These are phyloP conservation scores for Drosophila ogumai DNA, from an alignment of 1,140 invertebrate species.

Conservation along the genomic window DNA sequence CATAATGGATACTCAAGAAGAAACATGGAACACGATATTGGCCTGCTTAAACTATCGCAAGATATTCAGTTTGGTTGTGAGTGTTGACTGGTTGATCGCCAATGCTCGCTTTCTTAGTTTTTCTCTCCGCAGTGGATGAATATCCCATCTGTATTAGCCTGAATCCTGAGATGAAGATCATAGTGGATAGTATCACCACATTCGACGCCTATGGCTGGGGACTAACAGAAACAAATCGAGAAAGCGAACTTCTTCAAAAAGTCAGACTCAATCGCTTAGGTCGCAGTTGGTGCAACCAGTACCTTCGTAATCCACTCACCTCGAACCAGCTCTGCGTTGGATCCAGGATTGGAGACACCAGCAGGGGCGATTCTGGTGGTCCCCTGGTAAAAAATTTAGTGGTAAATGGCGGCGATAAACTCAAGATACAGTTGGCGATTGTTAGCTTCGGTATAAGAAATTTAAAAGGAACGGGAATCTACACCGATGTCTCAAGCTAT, in stretches of 20 bases:
- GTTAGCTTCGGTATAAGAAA: neutral
- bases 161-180: accelerated
- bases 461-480: neutral
- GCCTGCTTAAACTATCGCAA: neutral
- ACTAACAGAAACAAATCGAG: accelerated
- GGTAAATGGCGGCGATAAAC: neutral
- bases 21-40: neutral
- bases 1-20: accelerated
- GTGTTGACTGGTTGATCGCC: neutral
- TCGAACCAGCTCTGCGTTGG: slow-evolving; percentile 5
- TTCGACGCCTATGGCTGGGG: slow-evolving; percentile 16
- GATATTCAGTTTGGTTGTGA: neutral
- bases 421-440: neutral
- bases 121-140: neutral
- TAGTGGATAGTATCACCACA: accelerated
- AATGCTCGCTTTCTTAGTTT: too few species aligned
- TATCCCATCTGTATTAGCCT: slow-evolving; percentile 7
- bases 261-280: accelerated
- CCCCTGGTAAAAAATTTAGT: neutral
- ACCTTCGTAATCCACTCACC: accelerated
- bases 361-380: slow-evolving; percentile 7
- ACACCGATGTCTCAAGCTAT: slow-evolving; percentile 4
- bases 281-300: accelerated
- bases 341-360: neutral
- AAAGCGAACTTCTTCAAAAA: neutral